phyloP scores from a whole-genome alignment of 2,888 invertebrate species.

The Lasioglossum figueresi region DNA sequence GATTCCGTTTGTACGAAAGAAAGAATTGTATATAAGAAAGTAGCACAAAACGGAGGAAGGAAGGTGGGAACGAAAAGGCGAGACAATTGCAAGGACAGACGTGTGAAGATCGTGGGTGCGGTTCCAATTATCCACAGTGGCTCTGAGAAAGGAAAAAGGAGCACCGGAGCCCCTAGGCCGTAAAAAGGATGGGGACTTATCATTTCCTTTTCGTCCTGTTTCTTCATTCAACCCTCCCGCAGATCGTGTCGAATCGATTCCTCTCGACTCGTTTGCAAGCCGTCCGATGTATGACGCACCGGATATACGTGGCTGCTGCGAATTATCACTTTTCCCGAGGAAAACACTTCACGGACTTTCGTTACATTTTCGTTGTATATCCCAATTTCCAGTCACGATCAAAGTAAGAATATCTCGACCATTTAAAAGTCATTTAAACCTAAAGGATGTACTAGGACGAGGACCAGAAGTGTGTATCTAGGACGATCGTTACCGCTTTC shows the following conservation, averaged over 20 bases:
- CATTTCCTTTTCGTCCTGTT: constrained; percentile 57
- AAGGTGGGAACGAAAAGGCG: constrained; percentile 24
- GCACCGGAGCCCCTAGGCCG: constrained; percentile 47
- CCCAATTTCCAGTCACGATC: not conserved
- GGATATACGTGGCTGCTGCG: constrained; percentile 42
- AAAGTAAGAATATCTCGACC: not conserved
- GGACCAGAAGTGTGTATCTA: not conserved
- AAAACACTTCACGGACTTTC: constrained; percentile 22
- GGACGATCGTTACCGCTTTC: constrained; percentile 40
- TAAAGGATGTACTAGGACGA: not conserved
- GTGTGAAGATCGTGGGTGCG: constrained; percentile 69
- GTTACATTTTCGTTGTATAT: not conserved
- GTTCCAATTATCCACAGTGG: constrained; percentile 79
- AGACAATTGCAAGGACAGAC: constrained; percentile 37
- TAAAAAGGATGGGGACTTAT: constrained; percentile 53
- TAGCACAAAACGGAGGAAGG: constrained; percentile 9
- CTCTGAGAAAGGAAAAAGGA: constrained; percentile 66
- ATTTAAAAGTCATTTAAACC: not conserved
- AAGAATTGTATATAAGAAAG: not conserved
- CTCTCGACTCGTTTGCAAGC: constrained; percentile 73
- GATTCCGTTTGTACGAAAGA: not conserved
- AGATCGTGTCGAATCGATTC: constrained; percentile 73
- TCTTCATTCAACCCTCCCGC: constrained; percentile 57
- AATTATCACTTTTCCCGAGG: constrained; percentile 19
- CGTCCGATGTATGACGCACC: constrained; percentile 61